Evolutionary conservation across 2,113 vertebrate genomes (phyloP).

Genomic region (Fregata magnificens): DNA sequence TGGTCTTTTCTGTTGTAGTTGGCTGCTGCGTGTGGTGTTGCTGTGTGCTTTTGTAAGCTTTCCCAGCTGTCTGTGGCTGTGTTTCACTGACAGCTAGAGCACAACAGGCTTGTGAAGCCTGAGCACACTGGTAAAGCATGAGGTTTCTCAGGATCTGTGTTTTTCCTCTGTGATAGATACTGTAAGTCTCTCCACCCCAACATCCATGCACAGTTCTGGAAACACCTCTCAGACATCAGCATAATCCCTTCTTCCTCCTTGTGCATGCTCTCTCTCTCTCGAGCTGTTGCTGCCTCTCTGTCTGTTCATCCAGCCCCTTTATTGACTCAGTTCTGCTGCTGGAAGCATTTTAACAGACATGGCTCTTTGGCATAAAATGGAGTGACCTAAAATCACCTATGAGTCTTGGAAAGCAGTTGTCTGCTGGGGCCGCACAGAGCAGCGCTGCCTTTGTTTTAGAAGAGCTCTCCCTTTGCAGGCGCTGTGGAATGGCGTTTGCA

Average conservation of each 20-base stretch:
- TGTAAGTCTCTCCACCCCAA: not conserved
- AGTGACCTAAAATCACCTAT: not conserved
- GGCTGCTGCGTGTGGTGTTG: not conserved
- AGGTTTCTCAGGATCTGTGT: not conserved
- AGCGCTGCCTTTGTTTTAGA: not conserved
- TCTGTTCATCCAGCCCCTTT: not conserved
- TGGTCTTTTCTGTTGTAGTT: not conserved
- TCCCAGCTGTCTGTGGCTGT: not conserved
- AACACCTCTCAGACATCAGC: not conserved
- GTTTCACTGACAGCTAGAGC: not conserved
- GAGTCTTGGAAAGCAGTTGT: not conserved
- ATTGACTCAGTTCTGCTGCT: not conserved
- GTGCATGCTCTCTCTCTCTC: not conserved
- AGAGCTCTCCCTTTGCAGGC: not conserved
- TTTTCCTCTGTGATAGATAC: not conserved
- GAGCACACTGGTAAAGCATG: not conserved
- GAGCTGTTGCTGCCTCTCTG: not conserved
- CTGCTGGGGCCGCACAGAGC: not conserved
- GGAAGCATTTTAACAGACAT: not conserved
- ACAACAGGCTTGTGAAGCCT: too few species aligned
- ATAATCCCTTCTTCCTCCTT: not conserved
- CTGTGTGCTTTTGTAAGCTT: not conserved
- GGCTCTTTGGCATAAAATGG: not conserved
- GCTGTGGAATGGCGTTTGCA: rapidly evolving
- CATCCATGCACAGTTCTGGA: not conserved